Evolutionary conservation across 2,797 vertebrate genomes (phyloP).

Genomic region (Dryobates pubescens): DNA sequence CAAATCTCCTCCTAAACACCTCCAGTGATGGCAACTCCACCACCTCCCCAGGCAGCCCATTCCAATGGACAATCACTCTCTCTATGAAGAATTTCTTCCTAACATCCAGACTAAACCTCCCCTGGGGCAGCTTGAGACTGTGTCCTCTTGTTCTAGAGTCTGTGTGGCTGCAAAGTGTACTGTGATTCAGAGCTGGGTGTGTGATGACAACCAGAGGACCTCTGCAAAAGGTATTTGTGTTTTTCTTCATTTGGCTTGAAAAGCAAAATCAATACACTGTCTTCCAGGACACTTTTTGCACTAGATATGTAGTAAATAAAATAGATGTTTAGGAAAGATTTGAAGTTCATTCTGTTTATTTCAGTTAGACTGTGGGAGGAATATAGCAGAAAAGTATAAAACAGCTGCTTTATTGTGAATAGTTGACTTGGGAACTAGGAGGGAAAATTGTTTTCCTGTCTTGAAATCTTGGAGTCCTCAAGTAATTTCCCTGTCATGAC

Average conservation of each 20-base stretch:
- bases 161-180: neutral
- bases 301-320: neutral
- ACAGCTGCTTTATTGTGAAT: neutral
- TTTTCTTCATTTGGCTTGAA: neutral
- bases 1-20: no score
- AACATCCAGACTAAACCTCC: no score
- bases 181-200: neutral
- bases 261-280: neutral
- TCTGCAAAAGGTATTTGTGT: neutral
- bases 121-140: no score
- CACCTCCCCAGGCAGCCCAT: no score
- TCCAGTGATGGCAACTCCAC: no score
- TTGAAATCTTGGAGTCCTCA: neutral
- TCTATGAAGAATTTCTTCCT: no score
- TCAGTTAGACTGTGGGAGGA: neutral
- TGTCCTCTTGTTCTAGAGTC: neutral
- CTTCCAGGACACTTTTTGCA: neutral
- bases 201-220: neutral
- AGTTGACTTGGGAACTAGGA: neutral
- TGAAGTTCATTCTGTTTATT: neutral
- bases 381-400: neutral
- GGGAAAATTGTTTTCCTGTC: neutral
- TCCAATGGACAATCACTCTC: no score
- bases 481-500: neutral
- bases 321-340: neutral